A percentile compares a stretch with the other conserved stretches of the same genome.
Evolutionary conservation across 1,140 invertebrate genomes (phyloP).

Genomic region (Tetragnatha versicolor): DNA sequence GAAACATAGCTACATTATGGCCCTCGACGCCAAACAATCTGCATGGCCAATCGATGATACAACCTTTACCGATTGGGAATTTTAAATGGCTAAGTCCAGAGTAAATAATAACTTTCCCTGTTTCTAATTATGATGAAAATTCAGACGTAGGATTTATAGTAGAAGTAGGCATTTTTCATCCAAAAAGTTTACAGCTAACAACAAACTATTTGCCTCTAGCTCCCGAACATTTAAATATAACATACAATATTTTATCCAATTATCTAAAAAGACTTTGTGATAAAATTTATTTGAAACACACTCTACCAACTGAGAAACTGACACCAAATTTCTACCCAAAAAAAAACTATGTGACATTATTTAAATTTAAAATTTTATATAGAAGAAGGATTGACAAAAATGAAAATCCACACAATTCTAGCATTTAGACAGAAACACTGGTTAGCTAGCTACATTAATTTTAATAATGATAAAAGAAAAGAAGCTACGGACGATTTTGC

Average conservation of each 20-base stretch:
- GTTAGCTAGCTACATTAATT: background rate
- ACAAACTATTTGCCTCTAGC: too few species aligned
- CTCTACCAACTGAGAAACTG: too few species aligned
- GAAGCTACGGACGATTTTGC: too few species aligned
- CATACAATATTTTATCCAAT: too few species aligned
- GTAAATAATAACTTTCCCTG: background rate
- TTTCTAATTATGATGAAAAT: background rate
- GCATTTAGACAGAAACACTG: background rate
- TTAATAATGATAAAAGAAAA: background rate
- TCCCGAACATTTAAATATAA: too few species aligned
- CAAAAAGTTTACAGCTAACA: too few species aligned
- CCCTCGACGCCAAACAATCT: constrained; percentile 1
- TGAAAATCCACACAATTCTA: too few species aligned
- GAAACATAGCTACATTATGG: background rate
- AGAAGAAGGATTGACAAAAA: too few species aligned
- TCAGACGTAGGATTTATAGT: background rate
- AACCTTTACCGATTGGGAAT: background rate
- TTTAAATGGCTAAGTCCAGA: background rate
- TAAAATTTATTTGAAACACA: too few species aligned
- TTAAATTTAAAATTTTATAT: too few species aligned
- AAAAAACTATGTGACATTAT: too few species aligned
- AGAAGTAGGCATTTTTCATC: background rate
- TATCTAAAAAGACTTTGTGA: background rate
- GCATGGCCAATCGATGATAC: background rate
- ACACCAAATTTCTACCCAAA: background rate